Evolutionary conservation across 2,113 vertebrate species (phyloP), one percentile per base, ranked within the genome.

Genomic region (Colinus virginianus): DNA sequence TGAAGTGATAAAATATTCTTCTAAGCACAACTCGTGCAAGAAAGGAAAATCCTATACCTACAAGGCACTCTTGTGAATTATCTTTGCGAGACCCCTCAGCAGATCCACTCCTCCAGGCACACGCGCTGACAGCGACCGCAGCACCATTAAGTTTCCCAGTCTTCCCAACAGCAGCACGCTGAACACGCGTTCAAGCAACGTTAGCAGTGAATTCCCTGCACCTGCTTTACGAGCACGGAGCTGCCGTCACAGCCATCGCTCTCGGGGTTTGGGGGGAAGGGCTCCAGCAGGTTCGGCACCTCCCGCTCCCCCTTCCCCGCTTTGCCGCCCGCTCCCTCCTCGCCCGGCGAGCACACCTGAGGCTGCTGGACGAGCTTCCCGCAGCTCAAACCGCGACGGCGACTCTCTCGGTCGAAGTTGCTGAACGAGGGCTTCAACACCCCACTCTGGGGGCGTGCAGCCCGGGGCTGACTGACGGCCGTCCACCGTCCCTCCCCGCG

Each of bases 121-220:
- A 66, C 3, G 28, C 6, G 67, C 13, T 15, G 64, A 49, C 66
- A 84, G 67, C 69, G 84, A 78, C 75, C 43, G 62, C 93, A 84
- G 78, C 78, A 30, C 53, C 45, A 79, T 87, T 87, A 96, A 97
- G 96, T 95, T 92, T 63, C 28, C 28, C 48, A 90, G 30, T 67
- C 49, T 84, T 43, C 67, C n/a, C 48, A 36, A 4, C 11, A 34
- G 43, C 87, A 71, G 36, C 36, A 2, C 36, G 61, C 36, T 5
- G 26, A 74, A 77, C 34, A 2, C 32, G 8, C 1, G 20, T 28
- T 67, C 82, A 46, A 67, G 53, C 40, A 80, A 80, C 46, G 66
- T 76, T 63, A 81, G 32, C 55, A 30, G 74, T 88, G 89, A 30
- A 90, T 87, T 88, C 79, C 81, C 86, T 56, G 90, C 90, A 97